A percentile compares a stretch with the other conserved stretches of the same genome.
Conservation (phyloP, 2,113 vertebrate genomes). For the Halichoeres trimaculatus region DNA sequence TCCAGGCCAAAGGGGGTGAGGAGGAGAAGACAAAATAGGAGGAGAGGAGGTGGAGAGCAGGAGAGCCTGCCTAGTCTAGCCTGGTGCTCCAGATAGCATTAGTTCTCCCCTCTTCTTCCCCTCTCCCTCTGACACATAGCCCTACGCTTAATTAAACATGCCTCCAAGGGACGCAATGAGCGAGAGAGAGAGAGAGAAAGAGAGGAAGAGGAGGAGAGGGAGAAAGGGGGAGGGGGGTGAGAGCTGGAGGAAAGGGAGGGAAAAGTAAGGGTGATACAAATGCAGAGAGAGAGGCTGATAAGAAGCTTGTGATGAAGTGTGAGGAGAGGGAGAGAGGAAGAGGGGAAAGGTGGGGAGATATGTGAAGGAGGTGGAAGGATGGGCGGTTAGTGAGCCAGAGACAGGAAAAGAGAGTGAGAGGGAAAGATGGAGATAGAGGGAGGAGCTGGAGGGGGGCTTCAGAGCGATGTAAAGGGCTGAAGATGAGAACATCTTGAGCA, state of each 20-base stretch:
- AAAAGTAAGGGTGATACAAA: slow-evolving; percentile 73
- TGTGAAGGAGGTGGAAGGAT: slow-evolving; percentile 46
- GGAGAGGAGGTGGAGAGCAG: slow-evolving; percentile 51
- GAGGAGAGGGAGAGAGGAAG: slow-evolving; percentile 30
- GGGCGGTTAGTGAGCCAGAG: slow-evolving; percentile 56
- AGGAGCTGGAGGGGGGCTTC: slow-evolving; percentile 39
- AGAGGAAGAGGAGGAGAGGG: slow-evolving; percentile 3
- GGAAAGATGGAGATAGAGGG: slow-evolving; percentile 49
- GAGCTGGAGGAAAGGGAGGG: slow-evolving; percentile 54
- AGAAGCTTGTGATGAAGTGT: slow-evolving; percentile 70
- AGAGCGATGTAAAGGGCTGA: slow-evolving; percentile 39
- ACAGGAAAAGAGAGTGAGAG: slow-evolving; percentile 29
- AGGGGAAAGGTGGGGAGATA: slow-evolving; percentile 65
- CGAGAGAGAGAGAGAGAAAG: slow-evolving; percentile 20
- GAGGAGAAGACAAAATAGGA: slow-evolving; percentile 64
- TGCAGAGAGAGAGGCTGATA: slow-evolving; percentile 69
- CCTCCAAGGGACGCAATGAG: slow-evolving; percentile 72
- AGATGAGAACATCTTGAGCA: slow-evolving; percentile 55
- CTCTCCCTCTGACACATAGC: slow-evolving; percentile 73
- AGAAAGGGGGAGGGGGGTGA: slow-evolving; percentile 9
- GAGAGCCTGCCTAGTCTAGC: slow-evolving; percentile 68
- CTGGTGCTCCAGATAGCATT: slow-evolving; percentile 77
- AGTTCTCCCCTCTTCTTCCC: slow-evolving; percentile 46
- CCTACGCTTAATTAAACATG: slow-evolving; percentile 84
- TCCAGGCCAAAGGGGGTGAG: slow-evolving; percentile 68